Evolutionary conservation across 2,113 vertebrate genomes (phyloP).

Genomic region (Calyptomena viridis): DNA sequence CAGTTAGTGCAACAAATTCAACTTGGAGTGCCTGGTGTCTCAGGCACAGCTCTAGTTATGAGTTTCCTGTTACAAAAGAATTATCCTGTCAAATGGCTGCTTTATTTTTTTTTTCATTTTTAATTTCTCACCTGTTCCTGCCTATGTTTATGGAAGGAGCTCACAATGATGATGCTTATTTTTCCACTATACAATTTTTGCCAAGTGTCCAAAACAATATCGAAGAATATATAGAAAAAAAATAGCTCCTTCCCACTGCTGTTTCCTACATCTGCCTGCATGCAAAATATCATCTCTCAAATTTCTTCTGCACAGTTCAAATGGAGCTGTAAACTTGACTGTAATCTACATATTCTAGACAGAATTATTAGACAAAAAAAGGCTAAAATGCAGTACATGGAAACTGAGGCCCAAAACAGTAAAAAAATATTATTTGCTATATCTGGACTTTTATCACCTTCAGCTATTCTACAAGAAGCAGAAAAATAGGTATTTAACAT

Average conservation of each 20-base stretch:
- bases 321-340: background rate
- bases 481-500: background rate
- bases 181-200: background rate
- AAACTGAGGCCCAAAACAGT: background rate
- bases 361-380: background rate
- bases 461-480: background rate
- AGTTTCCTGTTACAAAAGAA: background rate
- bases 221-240: background rate
- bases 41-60: background rate
- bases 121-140: background rate
- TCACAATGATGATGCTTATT: background rate
- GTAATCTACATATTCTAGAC: background rate
- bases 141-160: background rate
- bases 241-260: background rate
- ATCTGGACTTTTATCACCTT: background rate
- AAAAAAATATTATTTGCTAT: background rate
- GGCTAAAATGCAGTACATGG: background rate
- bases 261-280: background rate
- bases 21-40: background rate
- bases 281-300: background rate
- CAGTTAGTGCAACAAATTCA: conserved; percentile 27
- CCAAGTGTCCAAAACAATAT: background rate
- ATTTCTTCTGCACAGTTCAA: background rate
- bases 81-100: background rate
- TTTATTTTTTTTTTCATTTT: background rate